Evolutionary conservation across 2,797 vertebrate genomes (phyloP).

Genomic region (Amniataba percoides): DNA sequence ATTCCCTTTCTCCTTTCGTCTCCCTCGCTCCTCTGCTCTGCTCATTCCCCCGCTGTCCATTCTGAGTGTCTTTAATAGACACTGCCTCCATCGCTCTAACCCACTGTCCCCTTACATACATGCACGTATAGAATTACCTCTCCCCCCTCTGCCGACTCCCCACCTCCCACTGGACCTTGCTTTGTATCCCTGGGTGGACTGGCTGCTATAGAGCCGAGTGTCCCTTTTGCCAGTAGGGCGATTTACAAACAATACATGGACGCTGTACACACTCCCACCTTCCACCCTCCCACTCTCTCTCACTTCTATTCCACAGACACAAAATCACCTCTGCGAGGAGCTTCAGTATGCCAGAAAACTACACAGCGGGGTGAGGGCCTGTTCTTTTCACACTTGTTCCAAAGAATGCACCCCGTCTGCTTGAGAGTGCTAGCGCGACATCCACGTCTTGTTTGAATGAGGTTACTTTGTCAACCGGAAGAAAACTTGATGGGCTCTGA

Average conservation of each 20-base stretch:
- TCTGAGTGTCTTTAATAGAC: slow-evolving; percentile 61
- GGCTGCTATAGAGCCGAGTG: slow-evolving; percentile 77
- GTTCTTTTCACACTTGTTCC: slow-evolving; percentile 73
- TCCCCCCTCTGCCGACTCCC: slow-evolving; percentile 39
- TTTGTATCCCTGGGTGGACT: slow-evolving; percentile 76
- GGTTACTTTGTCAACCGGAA: slow-evolving; percentile 58
- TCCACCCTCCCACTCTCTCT: slow-evolving; percentile 80
- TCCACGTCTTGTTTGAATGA: slow-evolving; percentile 53
- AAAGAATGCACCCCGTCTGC: slow-evolving; percentile 72
- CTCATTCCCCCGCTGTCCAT: slow-evolving; percentile 64
- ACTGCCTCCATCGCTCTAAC: slow-evolving; percentile 50
- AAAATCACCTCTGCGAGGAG: slow-evolving; percentile 78
- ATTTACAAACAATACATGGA: slow-evolving; percentile 86
- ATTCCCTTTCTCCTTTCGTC: slow-evolving; percentile 56
- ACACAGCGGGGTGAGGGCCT: slow-evolving; percentile 75
- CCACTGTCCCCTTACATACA: slow-evolving; percentile 56
- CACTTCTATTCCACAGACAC: slow-evolving; percentile 73
- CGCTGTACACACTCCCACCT: slow-evolving; percentile 78
- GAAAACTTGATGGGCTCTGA: slow-evolving; percentile 39
- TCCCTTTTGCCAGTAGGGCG: slow-evolving; percentile 82
- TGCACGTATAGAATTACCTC: slow-evolving; percentile 69
- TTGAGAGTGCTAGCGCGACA: slow-evolving; percentile 56
- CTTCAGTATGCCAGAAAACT: slow-evolving; percentile 73
- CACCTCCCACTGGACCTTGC: slow-evolving; percentile 64
- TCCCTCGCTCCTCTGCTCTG: slow-evolving; percentile 53